Evolutionary conservation across 2,113 vertebrate genomes (phyloP).

Genomic region (Crotophaga sulcirostris): DNA sequence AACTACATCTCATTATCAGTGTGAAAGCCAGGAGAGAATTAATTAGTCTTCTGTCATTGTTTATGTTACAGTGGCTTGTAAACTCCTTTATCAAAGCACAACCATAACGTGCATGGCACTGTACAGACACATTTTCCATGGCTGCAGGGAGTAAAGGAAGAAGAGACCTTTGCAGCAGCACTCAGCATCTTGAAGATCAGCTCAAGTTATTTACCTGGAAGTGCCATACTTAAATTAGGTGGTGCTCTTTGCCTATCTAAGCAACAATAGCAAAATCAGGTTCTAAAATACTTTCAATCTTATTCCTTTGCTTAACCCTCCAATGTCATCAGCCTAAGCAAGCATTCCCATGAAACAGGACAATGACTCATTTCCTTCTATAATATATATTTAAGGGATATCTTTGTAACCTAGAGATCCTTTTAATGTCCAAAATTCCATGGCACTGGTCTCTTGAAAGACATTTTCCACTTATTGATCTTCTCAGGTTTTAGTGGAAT

Average conservation of each 20-base stretch:
- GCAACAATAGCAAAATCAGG: background rate
- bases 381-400: background rate
- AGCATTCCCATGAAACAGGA: background rate
- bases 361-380: background rate
- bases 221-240: background rate
- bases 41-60: background rate
- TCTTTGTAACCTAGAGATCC: background rate
- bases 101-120: rapidly evolving
- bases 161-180: background rate
- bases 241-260: background rate
- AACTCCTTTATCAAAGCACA: too few relatives aligned
- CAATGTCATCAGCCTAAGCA: background rate
- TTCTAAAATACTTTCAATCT: background rate
- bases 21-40: background rate
- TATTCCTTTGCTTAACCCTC: background rate
- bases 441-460: background rate
- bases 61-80: background rate
- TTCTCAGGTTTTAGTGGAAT: background rate
- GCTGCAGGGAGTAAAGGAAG: background rate
- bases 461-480: background rate
- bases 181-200: background rate
- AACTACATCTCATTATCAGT: background rate
- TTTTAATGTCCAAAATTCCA: conserved; percentile 16
- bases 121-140: rapidly evolving
- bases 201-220: background rate